Base-by-base conservation (phyloP, 2,888 invertebrate genomes). In the Pristionchus fissidentatus region DNA sequence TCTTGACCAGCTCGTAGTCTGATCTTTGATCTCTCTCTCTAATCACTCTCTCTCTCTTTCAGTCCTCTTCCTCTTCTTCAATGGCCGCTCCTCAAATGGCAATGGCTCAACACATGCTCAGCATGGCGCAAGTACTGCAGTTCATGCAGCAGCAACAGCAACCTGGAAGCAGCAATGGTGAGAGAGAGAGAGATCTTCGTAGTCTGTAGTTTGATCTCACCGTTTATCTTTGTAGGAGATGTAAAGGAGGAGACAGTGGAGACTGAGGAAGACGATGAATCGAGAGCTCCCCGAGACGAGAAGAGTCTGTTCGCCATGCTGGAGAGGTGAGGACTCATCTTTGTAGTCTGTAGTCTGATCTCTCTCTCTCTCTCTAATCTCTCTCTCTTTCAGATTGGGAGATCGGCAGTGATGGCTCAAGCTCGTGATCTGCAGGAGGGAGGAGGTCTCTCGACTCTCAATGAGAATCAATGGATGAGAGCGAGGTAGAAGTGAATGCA, bases 121-220 rank as follows among this genome's bases (percentile, higher is more conserved):
- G 85, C 82, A 84, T 87, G 85, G 86, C 86, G 32, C 84, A 86
- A 29, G 78, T 86, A 62, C 52, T 85, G 10, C 85, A 85, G 77
- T 55, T 85, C 4, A 70, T 84, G 41, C 85, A 85, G 73, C 66
- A 83, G 29, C 83, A 80, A 29, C 77, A 77, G 52, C 84, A 60
- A 55, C 77, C 84, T 29, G 49, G 52, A 29, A 70, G 66, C 80
- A 79, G 55, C 70, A 84, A 60, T 60, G 80, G 66, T 79, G 10
- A 26, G 49, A 5, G 5, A 60, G 7, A 8, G n/a, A 8, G 8
- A 8, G n/a, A 60, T n/a, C n/a, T 8, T 26, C 8, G 26, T n/a
- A 8, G 8, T 60, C n/a, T 60, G 60, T 29, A 32, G 15, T 73
- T 8, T 73, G 73, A 73, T 41, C 15, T 41, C 29, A 35, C 8